phyloP scores from a whole-genome alignment of 2,113 vertebrate genomes.

The Pedetes capensis region DNA sequence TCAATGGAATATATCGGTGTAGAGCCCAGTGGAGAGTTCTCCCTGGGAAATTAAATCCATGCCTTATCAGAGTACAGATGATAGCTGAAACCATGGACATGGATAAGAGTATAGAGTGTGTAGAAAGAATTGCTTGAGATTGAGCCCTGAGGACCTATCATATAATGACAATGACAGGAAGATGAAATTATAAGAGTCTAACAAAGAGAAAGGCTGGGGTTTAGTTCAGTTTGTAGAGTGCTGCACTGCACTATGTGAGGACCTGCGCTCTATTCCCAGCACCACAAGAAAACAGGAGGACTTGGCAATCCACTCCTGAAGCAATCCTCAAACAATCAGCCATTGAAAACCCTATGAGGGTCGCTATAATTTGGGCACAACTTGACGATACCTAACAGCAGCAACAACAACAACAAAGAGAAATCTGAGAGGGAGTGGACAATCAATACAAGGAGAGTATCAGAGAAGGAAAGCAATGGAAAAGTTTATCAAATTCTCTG shows the following conservation, averaged over 20 bases:
- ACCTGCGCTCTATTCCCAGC: too few species aligned
- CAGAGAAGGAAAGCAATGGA: neutral
- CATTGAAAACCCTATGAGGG: too few species aligned
- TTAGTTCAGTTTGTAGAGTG: too few species aligned
- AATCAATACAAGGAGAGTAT: neutral
- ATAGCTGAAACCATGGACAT: neutral
- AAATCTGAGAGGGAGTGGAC: neutral
- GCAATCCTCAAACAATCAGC: too few species aligned
- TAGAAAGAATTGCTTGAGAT: neutral
- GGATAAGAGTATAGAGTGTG: too few species aligned
- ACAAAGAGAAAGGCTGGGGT: too few species aligned
- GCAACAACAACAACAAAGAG: too few species aligned
- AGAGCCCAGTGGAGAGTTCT: neutral
- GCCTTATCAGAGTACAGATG: neutral
- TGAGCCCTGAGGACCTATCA: neutral
- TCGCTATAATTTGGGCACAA: too few species aligned
- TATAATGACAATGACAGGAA: neutral
- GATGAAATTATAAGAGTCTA: neutral
- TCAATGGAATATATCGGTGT: neutral
- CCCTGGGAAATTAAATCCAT: neutral
- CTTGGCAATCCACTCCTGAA: too few species aligned
- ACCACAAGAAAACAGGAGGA: too few species aligned
- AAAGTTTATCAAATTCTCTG: neutral
- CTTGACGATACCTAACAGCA: too few species aligned
- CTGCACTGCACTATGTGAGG: too few species aligned